phyloP scores from a whole-genome alignment of 2,888 invertebrate genomes.

The Byasa hedistus region DNA sequence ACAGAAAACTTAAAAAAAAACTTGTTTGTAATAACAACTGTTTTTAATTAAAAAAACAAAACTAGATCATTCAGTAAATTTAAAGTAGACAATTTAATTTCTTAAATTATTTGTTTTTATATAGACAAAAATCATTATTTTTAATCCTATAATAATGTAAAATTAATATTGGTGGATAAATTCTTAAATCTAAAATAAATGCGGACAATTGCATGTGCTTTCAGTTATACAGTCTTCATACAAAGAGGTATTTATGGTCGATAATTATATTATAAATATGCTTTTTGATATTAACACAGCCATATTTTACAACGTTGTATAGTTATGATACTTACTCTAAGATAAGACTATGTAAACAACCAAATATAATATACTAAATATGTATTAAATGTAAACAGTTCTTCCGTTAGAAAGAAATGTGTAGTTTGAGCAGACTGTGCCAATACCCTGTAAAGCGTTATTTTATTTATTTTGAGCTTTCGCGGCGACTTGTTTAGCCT shows the following conservation, averaged over 20 bases:
- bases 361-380: conserved; percentile 41
- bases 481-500: conserved; percentile 31
- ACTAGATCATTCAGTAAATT: neutral
- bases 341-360: conserved; percentile 32
- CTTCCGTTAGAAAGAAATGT: conserved; percentile 44
- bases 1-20: too few species aligned
- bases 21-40: neutral
- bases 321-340: conserved; percentile 35
- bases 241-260: conserved; percentile 76
- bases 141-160: conserved; percentile 2
- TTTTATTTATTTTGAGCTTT: conserved; percentile 16
- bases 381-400: conserved; percentile 46
- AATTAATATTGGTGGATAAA: conserved; percentile 23
- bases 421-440: conserved; percentile 54
- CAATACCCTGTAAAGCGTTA: conserved; percentile 52
- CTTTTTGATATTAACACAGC: conserved; percentile 78
- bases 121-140: neutral
- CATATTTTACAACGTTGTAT: conserved; percentile 59
- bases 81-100: neutral
- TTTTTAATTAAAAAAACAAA: neutral
- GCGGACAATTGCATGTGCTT: conserved; percentile 51
- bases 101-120: neutral
- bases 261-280: conserved; percentile 63
- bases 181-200: conserved; percentile 29
- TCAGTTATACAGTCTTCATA: conserved; percentile 62